Evolutionary conservation across 1,140 invertebrate genomes (phyloP), one percentile per base, ranked within the genome.

Genomic region (Diorhabda sublineata): DNA sequence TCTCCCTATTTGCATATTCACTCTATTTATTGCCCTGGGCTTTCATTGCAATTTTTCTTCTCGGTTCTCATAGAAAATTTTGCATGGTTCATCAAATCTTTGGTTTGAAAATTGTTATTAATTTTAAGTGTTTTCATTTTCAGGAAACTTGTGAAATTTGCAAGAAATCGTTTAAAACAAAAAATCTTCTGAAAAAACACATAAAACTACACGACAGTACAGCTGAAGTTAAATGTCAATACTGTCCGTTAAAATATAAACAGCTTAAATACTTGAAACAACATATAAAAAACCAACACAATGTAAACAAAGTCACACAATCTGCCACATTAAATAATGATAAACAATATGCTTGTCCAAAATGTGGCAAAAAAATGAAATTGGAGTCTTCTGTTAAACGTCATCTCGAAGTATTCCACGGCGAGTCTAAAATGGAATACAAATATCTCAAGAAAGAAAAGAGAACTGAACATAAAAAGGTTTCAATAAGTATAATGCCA

Each of bases 331-430:
- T 6, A 5, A 43, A 60, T 3, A 60, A n/a, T 41, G 66, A 68
- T 41, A 61, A 68, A n/a, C 47, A 67, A 41, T 68, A 64, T 67
- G 57, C 58, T 42, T 81, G 81, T 73, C 76, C 75, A 42, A 69
- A 77, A 58, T 81, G 79, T 69, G 52, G 72, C 6, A 74, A 69
- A 6, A 70, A 73, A 58, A 71, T 82, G 5, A 78, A 81, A 71
- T 70, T 79, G 42, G 71, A 74, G 11, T 77, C 74, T 69, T 82
- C 81, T 6, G 65, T 81, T 6, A 64, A 72, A 11, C 71, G 79
- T 42, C 81, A 82, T 69, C 68, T 81, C 6, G 76, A 72, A 60
- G 72, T 70, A 65, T 72, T 70, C 42, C 80, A 81, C 74, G 67
- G 70, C 3, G 74, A 74, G 6, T 72, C 73, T 61, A 61, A 66